Percentiles rank a stretch among this genome's conserved stretches.
These are phyloP conservation scores for Gulo gulo DNA, from an alignment of 2,113 vertebrate species.

Conservation along the genomic window DNA sequence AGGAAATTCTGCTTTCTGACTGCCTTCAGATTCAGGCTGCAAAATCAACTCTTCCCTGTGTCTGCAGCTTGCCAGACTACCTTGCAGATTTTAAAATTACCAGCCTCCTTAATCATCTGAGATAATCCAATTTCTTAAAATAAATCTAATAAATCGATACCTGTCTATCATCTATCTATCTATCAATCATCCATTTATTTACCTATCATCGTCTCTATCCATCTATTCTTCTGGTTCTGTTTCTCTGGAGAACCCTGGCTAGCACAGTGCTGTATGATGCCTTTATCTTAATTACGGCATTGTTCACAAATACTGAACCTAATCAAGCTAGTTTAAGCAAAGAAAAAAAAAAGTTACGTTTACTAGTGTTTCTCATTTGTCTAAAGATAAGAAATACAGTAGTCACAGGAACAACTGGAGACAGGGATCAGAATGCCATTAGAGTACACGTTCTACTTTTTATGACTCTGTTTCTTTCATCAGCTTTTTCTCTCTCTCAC, in stretches of 20 bases:
- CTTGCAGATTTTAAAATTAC: background rate
- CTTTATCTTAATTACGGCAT: background rate
- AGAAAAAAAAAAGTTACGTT: background rate
- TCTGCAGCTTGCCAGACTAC: background rate
- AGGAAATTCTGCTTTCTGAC: background rate
- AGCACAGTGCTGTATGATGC: background rate
- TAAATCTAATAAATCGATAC: background rate
- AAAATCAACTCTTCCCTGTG: background rate
- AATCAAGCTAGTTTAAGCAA: background rate
- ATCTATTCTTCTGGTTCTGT: background rate
- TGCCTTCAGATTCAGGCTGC: background rate
- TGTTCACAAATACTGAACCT: background rate
- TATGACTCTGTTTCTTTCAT: background rate
- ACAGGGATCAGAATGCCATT: background rate
- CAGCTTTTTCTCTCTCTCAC: background rate
- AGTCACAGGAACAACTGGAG: background rate
- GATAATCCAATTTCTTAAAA: background rate
- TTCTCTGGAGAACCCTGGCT: background rate
- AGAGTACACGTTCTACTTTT: too few species aligned
- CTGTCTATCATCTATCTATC: background rate
- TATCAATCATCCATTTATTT: background rate
- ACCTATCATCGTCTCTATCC: background rate
- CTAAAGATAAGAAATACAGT: background rate
- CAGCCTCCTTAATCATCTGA: background rate
- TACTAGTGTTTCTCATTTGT: background rate